phyloP scores from a whole-genome alignment of 2,113 vertebrate species.

The Corythornis vintsioides region DNA sequence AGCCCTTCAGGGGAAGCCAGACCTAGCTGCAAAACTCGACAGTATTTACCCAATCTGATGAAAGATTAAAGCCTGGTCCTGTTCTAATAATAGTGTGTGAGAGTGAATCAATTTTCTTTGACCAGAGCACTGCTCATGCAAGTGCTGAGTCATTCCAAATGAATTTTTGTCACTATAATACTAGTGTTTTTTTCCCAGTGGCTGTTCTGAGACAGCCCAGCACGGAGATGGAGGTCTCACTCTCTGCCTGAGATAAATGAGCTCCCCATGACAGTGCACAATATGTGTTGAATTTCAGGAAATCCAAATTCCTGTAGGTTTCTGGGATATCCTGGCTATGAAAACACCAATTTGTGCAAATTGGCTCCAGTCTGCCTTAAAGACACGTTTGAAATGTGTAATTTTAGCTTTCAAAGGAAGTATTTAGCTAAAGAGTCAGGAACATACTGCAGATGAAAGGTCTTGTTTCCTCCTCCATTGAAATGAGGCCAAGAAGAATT shows the following conservation, averaged over 20 bases:
- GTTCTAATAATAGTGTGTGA: background rate
- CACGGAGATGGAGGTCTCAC: background rate
- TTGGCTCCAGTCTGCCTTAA: constrained; percentile 30
- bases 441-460: constrained; percentile 30
- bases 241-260: background rate
- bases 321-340: background rate
- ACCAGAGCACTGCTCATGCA: background rate
- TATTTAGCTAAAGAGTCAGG: constrained; percentile 11
- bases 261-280: background rate
- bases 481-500: background rate
- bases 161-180: background rate
- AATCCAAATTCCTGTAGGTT: background rate
- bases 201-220: background rate
- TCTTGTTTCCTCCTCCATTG: background rate
- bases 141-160: background rate
- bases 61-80: background rate
- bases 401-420: constrained; percentile 55
- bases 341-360: constrained; percentile 34
- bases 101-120: background rate
- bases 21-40: background rate
- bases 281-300: background rate
- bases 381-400: constrained; percentile 14
- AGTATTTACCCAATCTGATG: background rate
- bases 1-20: background rate
- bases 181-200: background rate